phyloP scores from a whole-genome alignment of 2,797 vertebrate genomes.

The Enteromius trimaculatus region DNA sequence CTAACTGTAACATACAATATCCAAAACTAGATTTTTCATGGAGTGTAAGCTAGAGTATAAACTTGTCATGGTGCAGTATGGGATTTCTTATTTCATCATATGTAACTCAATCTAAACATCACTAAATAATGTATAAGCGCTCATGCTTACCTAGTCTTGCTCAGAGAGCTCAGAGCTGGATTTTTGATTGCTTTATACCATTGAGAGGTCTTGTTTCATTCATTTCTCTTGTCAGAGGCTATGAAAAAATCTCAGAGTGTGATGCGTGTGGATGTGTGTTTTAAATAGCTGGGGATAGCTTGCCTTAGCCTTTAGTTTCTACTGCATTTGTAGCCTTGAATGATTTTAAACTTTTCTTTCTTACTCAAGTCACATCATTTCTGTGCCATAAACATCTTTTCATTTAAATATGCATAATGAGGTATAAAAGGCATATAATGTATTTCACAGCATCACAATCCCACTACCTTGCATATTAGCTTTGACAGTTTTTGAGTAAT shows the following conservation, averaged over 20 bases:
- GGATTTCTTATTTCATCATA: not conserved
- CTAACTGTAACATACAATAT: not conserved
- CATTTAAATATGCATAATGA: no score
- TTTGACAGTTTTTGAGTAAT: no score
- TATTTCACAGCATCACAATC: no score
- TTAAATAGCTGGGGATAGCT: not conserved
- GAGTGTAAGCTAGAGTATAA: not conserved
- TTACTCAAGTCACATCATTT: no score
- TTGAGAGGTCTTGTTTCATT: conserved; percentile 15
- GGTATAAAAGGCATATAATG: no score
- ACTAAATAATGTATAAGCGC: conserved; percentile 20
- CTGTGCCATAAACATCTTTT: no score
- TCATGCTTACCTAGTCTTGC: not conserved
- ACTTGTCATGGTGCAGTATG: not conserved
- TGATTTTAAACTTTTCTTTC: no score
- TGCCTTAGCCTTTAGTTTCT: not conserved
- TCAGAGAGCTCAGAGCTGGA: not conserved
- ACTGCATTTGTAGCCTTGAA: not conserved
- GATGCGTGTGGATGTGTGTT: conserved; percentile 11
- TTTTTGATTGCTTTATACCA: conserved; percentile 17
- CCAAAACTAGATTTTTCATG: not conserved
- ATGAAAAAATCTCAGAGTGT: not conserved
- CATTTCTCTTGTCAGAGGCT: not conserved
- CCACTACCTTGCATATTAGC: no score
- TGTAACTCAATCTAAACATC: conserved; percentile 15